phyloP scores from a whole-genome alignment of 2,888 invertebrate genomes.

The Stenoptilia bipunctidactyla region DNA sequence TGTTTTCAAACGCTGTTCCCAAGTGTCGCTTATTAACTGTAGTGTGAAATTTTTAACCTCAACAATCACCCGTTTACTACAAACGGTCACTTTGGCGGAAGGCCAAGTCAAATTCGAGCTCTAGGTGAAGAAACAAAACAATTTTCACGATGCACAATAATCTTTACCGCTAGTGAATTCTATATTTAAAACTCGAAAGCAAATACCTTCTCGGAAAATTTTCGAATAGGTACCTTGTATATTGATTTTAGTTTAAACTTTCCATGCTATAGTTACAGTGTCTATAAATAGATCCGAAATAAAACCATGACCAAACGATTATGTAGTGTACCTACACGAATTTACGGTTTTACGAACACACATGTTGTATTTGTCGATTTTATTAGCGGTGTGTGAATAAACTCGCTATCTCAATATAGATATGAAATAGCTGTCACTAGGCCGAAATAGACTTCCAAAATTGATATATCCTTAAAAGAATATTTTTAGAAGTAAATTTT shows the following conservation, averaged over 20 bases:
- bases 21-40: too few relatives aligned
- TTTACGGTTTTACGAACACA: too few relatives aligned
- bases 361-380: too few relatives aligned
- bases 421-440: too few relatives aligned
- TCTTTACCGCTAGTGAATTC: not conserved
- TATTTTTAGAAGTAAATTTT: too few relatives aligned
- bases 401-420: too few relatives aligned
- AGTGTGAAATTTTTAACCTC: too few relatives aligned
- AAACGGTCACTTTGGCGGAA: not conserved
- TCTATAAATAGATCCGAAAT: not conserved
- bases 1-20: too few relatives aligned
- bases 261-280: not conserved
- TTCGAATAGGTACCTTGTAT: not conserved
- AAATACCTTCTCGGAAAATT: not conserved
- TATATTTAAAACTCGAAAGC: not conserved
- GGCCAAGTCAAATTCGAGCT: not conserved
- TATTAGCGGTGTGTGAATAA: too few relatives aligned
- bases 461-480: too few relatives aligned
- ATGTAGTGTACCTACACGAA: not conserved
- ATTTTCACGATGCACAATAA: not conserved
- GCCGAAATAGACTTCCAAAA: too few relatives aligned
- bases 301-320: not conserved
- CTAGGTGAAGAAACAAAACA: not conserved
- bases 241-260: not conserved
- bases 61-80: too few relatives aligned